Percentiles rank a stretch among this genome's conserved stretches.
phyloP scores from a whole-genome alignment of 2,797 vertebrate species.

The Takifugu ocellatus region DNA sequence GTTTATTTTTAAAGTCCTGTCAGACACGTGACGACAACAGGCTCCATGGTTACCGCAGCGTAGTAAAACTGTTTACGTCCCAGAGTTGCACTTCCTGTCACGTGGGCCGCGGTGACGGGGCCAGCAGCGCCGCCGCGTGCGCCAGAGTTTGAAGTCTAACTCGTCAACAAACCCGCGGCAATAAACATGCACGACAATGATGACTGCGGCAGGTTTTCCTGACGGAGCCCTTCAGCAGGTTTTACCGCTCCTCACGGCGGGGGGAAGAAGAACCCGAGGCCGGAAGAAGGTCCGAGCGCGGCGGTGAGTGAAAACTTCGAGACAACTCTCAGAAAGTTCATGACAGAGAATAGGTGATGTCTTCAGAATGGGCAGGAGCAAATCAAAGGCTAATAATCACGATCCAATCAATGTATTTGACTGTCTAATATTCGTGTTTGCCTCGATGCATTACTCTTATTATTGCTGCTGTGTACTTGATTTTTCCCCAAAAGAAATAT shows the following conservation, averaged over 20 bases:
- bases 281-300: background rate
- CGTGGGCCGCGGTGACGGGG: slow-evolving; percentile 55
- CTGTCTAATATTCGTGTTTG: too few relatives aligned
- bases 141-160: slow-evolving; percentile 76
- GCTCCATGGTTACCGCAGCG: too few relatives aligned
- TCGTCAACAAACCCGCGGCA: slow-evolving; percentile 20
- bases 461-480: too few relatives aligned
- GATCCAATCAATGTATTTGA: too few relatives aligned
- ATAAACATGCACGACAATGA: slow-evolving; percentile 55
- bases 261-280: background rate
- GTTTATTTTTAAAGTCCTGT: too few relatives aligned
- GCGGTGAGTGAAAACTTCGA: slow-evolving; percentile 43
- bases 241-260: background rate
- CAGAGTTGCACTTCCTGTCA: slow-evolving; percentile 57
- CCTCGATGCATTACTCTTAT: too few relatives aligned
- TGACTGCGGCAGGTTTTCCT: slow-evolving; percentile 32
- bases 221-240: background rate
- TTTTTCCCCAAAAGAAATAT: too few relatives aligned
- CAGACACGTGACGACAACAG: too few relatives aligned
- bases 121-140: slow-evolving; percentile 22
- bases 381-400: too few relatives aligned
- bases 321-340: background rate
- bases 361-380: background rate
- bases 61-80: slow-evolving; percentile 62
- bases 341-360: background rate